Percentiles rank a stretch among this genome's conserved stretches.
Conservation (phyloP, 2,113 vertebrate species). For the Rhizomys pruinosus region DNA sequence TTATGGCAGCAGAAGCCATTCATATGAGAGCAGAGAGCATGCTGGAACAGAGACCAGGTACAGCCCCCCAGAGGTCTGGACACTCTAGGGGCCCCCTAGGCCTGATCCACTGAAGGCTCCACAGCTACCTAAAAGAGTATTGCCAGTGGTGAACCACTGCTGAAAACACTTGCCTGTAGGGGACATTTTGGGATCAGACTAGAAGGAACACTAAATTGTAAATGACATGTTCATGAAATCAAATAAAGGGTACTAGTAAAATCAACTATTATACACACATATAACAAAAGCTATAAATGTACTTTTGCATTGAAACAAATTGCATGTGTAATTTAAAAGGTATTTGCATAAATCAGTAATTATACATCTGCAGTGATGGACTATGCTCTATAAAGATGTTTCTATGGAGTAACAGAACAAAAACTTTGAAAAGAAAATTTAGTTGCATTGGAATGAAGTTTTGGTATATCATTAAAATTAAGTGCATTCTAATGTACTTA, state of each 20-base stretch:
- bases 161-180: background rate
- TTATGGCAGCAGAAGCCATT: background rate
- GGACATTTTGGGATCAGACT: background rate
- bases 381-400: background rate
- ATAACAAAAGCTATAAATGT: background rate
- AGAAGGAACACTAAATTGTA: background rate
- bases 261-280: background rate
- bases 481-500: background rate
- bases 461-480: background rate
- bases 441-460: background rate
- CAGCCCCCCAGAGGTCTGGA: background rate
- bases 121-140: background rate
- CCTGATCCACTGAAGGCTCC: background rate
- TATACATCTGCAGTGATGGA: slow-evolving; percentile 4
- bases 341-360: slow-evolving; percentile 20
- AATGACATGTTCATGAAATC: background rate
- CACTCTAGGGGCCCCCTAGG: background rate
- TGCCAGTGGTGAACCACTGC: background rate
- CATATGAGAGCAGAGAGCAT: background rate
- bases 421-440: background rate
- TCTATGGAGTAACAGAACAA: background rate
- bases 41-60: background rate
- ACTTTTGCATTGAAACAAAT: background rate
- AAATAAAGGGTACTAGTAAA: background rate
- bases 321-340: slow-evolving; percentile 12